Evolutionary conservation across 30 jellyfish, hydroid and myxozoan species (phyloP), one percentile per base, ranked within the genome.

Genomic region (Chrysaora quinquecirrha): DNA sequence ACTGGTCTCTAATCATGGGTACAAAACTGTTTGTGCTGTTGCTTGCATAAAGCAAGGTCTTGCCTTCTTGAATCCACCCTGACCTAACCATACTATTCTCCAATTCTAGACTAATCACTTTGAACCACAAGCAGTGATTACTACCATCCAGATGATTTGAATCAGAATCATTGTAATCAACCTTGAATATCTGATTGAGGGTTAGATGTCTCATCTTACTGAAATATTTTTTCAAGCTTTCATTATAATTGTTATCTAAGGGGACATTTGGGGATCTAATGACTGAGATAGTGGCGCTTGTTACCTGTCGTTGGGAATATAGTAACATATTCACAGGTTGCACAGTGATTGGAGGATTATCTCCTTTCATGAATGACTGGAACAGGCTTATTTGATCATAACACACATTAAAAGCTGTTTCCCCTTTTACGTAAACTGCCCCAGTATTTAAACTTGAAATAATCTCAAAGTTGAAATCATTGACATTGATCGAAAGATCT

Each of bases 61-160:
- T n/a, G 35, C 65, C 92, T 29, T 64, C n/a, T n/a, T 58, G 31
- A 11, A 82, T 34, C 92, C 92, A 82, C 0, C 80, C 92, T 49
- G 79, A 31, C 47, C 25, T 0, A 23, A 69, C 72, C 29, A 21
- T 3, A 10, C 67, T 20, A 16, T 71, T 49, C 2, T 30, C 30
- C 9, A 20, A n/a, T 65, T 82, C 21, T 35, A 82, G 4, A 11
- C 74, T 52, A 21, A 35, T 7, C 29, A 82, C 92, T 62, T 69
- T 82, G 34, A 82, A 82, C 92, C 92, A 82, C 11, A 82, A 65
- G n/a, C n/a, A n/a, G 20, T 49, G 63, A 3, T 56, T 61, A 2
- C 11, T 48, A 18, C 19, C 14, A 24, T 27, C 75, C 43, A 21
- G 9, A 29, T 20, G 22, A 27, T 22, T 23, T 7, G 30, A 38